Evolutionary conservation across 2,113 vertebrate species (phyloP).

Genomic region (Scortum barcoo): DNA sequence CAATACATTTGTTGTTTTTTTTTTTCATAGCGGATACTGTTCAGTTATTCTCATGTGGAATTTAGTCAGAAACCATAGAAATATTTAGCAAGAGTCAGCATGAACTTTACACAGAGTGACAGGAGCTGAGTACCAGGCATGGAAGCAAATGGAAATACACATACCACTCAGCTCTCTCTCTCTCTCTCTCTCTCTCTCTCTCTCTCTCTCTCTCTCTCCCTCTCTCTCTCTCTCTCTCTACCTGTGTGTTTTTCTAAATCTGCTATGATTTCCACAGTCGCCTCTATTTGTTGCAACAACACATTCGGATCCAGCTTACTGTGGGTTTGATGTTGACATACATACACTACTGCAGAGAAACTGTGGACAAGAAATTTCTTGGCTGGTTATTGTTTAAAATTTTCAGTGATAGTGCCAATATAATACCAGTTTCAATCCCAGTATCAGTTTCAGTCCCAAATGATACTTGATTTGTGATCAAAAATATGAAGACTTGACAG

Average conservation of each 20-base stretch:
- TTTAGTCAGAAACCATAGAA: slow-evolving; percentile 2
- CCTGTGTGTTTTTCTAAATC: neutral
- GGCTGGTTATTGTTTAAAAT: no score
- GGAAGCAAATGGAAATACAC: neutral
- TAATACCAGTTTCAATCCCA: no score
- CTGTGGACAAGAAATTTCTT: no score
- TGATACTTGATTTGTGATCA: no score
- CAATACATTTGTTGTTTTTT: no score
- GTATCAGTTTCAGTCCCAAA: no score
- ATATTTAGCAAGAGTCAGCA: slow-evolving; percentile 7
- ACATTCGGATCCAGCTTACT: neutral
- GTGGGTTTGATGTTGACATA: neutral
- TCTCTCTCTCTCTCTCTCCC: neutral
- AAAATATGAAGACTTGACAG: no score
- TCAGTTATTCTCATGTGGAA: slow-evolving; percentile 6
- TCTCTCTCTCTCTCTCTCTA: neutral
- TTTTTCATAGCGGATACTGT: neutral
- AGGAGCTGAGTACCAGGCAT: neutral
- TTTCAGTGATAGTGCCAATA: no score
- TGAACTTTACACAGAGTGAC: neutral
- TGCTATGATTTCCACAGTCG: neutral
- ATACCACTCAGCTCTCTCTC: neutral
- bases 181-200: neutral
- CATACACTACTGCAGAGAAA: no score
- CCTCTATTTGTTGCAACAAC: slow-evolving; percentile 1